Base-by-base conservation (phyloP, 2,113 vertebrate genomes). In the Halichoerus grypus region DNA sequence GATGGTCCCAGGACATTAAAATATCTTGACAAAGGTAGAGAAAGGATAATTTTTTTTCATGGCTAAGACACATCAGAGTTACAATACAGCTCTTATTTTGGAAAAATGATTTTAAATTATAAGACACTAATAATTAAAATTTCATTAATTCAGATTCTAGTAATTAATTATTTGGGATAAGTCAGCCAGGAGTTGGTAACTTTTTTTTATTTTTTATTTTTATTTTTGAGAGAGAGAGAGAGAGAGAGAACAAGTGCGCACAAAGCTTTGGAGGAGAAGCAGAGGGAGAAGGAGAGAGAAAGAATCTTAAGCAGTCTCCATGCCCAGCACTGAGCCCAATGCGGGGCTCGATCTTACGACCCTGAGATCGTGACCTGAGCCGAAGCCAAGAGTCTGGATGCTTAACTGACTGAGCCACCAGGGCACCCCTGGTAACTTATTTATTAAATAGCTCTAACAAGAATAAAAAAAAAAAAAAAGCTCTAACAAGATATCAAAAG, bases 41-140 rank as follows among this genome's bases (percentile, higher is more conserved):
- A 89, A 3, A 88, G 0, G 16, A 49, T 69, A 71, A 74, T 39
- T 83, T 80, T 79, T 91, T 91, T 65, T 19, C 71, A 71, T 49
- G 19, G 24, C 22, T 94, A 63, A 91, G 49, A 80, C 88, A 88
- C 57, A 92, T 36, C 22, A 57, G 19, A 74, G 6, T 46, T 94
- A 94, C 89, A 85, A 77, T 28, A 77, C 0, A 77, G 31, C 24
- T 90, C 26, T 90, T 49, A 39, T 76, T 92, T 79, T 85, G 16
- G 85, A 95, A 88, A 74, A 46, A 91, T 53, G 21, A 77, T 39
- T 93, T 95, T 57, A 92, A 86, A 79, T 76, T 81, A 74, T n/a
- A 94, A 83, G 76, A 89, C 33, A 91, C 18, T 24, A 87, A 63
- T 67, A 79, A 80, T 53, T 67, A 85, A 26, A 90, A 85, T 74